Evolutionary conservation across 2,888 invertebrate species (phyloP), one percentile per base, ranked within the genome.

Genomic region (Gandaritis pyraliata): DNA sequence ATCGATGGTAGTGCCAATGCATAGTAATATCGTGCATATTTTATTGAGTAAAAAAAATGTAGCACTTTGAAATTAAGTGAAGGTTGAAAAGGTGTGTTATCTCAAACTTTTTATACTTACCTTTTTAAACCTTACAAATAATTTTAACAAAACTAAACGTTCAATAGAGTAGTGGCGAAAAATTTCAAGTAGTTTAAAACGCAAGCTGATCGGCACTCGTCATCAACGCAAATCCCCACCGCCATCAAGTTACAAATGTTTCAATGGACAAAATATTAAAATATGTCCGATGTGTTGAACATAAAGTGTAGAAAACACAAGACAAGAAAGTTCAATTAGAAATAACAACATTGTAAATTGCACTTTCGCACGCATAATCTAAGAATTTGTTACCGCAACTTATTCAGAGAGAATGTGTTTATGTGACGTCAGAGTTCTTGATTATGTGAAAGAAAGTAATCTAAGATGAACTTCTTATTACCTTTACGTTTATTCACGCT

Each of bases 351-450:
- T 58, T 56, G 66, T 56, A 54, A 65, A 72, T 70, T 70, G 65
- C 59, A 72, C 73, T 72, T 72, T 73, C 72, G 66, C 71, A 70
- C 67, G 66, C 68, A 65, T 66, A 59, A 71, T 65, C 61, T 65
- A 50, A 60, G 53, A 66, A 66, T 61, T 64, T 65, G 64, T 71
- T 69, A 68, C 69, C 62, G 62, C 66, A 68, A 66, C 63, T 58
- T 64, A 51, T 61, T 58, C 64, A 55, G 55, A 66, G 65, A 64
- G 68, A 67, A 60, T 62, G 61, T 60, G 46, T 41, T 61, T 61
- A 53, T 38, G 12, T 66, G 66, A 66, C 70, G 70, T 65, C 65
- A 66, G 57, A 62, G 55, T 12, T 57, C 54, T 59, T 51, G 29
- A 66, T 56, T 63, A 59, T 63, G 66, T 53, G 64, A 62, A 65